Evolutionary conservation across 2,888 invertebrate genomes (phyloP).

Genomic region (Scaptomyza flava): DNA sequence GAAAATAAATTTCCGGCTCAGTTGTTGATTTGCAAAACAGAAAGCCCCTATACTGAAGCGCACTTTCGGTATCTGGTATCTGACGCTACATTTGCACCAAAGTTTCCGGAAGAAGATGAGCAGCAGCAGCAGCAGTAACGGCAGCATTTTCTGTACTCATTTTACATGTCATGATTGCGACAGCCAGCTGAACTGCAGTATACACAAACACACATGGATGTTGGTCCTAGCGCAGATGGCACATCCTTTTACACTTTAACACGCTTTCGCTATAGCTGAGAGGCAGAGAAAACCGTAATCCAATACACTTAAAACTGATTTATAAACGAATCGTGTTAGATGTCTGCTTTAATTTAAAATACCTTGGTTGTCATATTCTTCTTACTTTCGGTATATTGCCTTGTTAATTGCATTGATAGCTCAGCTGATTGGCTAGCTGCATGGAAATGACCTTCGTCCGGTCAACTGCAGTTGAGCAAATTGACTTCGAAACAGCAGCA

Average conservation of each 20-base stretch:
- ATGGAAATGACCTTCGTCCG: slow-evolving; percentile 53
- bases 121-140: slow-evolving; percentile 16
- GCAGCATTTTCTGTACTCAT: slow-evolving; percentile 66
- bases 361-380: slow-evolving; percentile 42
- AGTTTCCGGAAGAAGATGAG: neutral
- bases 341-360: slow-evolving; percentile 39
- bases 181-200: slow-evolving; percentile 33
- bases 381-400: slow-evolving; percentile 38
- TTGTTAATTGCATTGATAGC: slow-evolving; percentile 50
- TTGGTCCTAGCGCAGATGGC: slow-evolving; percentile 32
- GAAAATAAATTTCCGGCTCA: slow-evolving; percentile 77
- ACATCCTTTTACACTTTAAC: slow-evolving; percentile 72
- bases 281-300: slow-evolving; percentile 35
- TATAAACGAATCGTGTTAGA: slow-evolving; percentile 9
- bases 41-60: slow-evolving; percentile 14
- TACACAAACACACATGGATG: slow-evolving; percentile 8
- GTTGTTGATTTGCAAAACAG: slow-evolving; percentile 69
- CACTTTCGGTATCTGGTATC: slow-evolving; percentile 46
- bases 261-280: slow-evolving; percentile 67
- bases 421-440: neutral
- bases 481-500: slow-evolving; percentile 27
- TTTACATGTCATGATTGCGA: slow-evolving; percentile 64
- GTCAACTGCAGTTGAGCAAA: slow-evolving; percentile 53
- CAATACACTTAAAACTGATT: slow-evolving; percentile 22
- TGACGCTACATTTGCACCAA: slow-evolving; percentile 54